These are phyloP conservation scores for Helicoverpa assulta DNA, from an alignment of 2,888 invertebrate species.

Conservation along the genomic window DNA sequence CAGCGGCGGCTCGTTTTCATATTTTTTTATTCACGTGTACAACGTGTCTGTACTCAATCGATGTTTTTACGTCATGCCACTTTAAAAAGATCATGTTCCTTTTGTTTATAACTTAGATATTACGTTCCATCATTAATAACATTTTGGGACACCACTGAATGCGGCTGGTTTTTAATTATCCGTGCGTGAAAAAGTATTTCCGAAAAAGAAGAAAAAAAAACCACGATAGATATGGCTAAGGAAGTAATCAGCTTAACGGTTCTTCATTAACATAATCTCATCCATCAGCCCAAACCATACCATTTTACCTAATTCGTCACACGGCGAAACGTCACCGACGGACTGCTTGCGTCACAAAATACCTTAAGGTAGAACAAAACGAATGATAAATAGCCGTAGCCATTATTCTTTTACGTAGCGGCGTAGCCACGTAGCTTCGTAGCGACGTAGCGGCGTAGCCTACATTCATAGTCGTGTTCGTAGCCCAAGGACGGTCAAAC, in stretches of 20 bases:
- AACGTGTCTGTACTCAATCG: neutral
- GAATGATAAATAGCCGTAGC: constrained; percentile 25
- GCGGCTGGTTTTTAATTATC: neutral
- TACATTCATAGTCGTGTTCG: constrained; percentile 36
- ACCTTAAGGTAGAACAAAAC: constrained; percentile 17
- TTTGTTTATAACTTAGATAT: too few relatives aligned
- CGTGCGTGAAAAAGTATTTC: neutral
- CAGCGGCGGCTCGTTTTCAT: constrained; percentile 15
- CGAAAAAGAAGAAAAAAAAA: neutral
- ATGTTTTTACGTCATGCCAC: neutral
- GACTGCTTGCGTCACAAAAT: constrained; percentile 19
- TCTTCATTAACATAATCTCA: constrained; percentile 5
- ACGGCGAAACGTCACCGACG: neutral
- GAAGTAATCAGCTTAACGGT: constrained; percentile 1
- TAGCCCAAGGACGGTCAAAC: constrained; percentile 31
- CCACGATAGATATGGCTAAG: neutral
- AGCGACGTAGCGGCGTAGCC: constrained; percentile 44
- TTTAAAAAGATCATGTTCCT: too few relatives aligned
- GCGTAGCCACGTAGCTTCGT: constrained; percentile 45
- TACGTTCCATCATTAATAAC: too few relatives aligned
- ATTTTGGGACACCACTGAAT: too few relatives aligned
- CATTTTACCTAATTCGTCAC: constrained; percentile 14
- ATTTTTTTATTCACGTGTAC: constrained; percentile 24
- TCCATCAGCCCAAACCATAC: constrained; percentile 22
- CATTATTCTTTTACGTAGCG: constrained; percentile 42